Conservation (phyloP, 2,113 vertebrate genomes). For the Malurus melanocephalus region DNA sequence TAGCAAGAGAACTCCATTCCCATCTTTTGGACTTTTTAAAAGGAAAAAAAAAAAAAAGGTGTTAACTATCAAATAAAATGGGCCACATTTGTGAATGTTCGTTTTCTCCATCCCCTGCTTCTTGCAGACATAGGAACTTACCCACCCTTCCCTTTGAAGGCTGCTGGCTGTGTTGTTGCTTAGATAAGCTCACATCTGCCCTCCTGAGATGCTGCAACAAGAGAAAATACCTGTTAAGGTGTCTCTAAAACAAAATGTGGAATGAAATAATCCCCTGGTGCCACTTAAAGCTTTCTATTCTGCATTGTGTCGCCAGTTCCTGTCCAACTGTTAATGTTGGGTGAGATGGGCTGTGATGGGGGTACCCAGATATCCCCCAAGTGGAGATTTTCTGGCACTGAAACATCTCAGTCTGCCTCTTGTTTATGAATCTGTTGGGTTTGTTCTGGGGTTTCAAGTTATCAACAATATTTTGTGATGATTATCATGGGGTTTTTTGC, state of each 20-base stretch:
- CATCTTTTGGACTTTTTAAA: neutral
- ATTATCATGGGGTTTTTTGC: neutral
- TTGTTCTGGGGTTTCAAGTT: neutral
- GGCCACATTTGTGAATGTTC: neutral
- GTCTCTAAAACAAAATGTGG: neutral
- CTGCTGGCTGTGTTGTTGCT: neutral
- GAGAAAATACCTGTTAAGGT: neutral
- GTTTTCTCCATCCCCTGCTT: neutral
- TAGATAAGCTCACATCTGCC: slow-evolving; percentile 2
- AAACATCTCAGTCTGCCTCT: neutral
- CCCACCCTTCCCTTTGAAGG: neutral
- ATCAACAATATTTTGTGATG: neutral
- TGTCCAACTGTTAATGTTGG: neutral
- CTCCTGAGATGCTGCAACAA: neutral
- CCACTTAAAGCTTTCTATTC: neutral
- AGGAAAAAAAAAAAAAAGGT: neutral
- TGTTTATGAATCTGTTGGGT: neutral
- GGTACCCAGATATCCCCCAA: neutral
- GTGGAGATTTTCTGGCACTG: neutral
- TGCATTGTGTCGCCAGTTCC: neutral
- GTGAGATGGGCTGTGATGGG: neutral
- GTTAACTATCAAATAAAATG: neutral
- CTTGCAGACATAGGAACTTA: neutral
- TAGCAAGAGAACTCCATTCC: neutral
- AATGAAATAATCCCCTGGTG: rapidly evolving